Conservation (phyloP, 92 coral and sea anemone species). For the Epizoanthus stellaris region DNA sequence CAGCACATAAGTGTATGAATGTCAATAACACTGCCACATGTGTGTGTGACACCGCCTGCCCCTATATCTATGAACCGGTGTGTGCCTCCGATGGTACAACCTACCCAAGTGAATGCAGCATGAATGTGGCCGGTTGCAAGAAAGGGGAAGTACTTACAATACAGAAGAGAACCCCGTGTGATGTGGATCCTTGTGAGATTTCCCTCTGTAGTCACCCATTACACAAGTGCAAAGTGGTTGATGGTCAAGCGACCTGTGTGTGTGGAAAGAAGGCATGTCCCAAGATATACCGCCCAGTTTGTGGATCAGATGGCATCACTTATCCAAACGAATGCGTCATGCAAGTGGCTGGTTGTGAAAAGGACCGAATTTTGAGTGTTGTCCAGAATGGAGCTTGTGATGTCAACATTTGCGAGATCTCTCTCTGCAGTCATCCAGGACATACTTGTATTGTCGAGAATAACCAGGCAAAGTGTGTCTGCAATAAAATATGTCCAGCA, state of each 20-base stretch:
- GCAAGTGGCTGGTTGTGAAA: conserved; percentile 40
- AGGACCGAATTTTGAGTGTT: conserved; percentile 25
- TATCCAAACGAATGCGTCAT: conserved; percentile 66
- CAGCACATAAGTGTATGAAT: conserved; percentile 56
- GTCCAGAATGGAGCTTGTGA: conserved; percentile 8
- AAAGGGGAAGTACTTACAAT: conserved; percentile 50
- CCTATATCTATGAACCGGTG: conserved; percentile 67
- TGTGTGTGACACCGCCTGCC: conserved; percentile 66
- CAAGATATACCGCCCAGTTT: conserved; percentile 52
- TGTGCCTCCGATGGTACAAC: conserved; percentile 91
- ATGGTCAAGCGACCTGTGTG: conserved; percentile 67
- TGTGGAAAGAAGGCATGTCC: conserved; percentile 58
- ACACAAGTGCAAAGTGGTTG: conserved; percentile 50
- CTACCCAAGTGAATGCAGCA: conserved; percentile 75
- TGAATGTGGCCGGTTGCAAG: conserved; percentile 69
- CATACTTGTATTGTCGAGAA: conserved; percentile 42
- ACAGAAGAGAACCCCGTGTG: conserved; percentile 58
- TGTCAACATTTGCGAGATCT: conserved; percentile 36
- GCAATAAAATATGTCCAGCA: conserved; percentile 7
- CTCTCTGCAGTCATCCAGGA: conserved; percentile 47
- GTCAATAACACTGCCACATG: conserved; percentile 73
- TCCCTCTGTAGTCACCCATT: conserved; percentile 58
- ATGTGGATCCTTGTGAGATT: conserved; percentile 42
- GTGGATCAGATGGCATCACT: conserved; percentile 81
- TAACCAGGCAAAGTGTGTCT: conserved; percentile 50